Percentiles rank a stretch among this genome's conserved stretches.
Evolutionary conservation across 1,140 invertebrate genomes (phyloP).

Genomic region (Propsilocerus akamusi): DNA sequence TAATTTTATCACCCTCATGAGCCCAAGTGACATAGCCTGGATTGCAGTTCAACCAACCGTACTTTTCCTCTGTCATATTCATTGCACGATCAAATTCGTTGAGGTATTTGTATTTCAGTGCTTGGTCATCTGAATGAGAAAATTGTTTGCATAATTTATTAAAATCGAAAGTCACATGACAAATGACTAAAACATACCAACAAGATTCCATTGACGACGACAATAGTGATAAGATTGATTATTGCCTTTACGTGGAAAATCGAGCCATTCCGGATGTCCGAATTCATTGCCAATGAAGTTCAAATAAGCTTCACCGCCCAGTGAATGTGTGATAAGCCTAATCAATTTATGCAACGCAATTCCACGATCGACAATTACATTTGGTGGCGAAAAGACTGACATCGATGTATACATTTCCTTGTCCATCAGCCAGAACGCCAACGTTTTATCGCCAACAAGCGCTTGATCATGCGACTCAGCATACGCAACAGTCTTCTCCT

Average conservation of each 20-base stretch:
- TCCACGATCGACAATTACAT: constrained; percentile 61
- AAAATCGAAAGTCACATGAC: background rate
- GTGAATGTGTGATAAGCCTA: constrained; percentile 67
- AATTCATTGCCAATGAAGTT: constrained; percentile 98
- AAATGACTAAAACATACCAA: constrained; percentile 24
- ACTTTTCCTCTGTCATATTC: constrained; percentile 67
- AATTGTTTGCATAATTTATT: background rate
- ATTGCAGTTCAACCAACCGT: constrained; percentile 52
- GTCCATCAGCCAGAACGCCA: constrained; percentile 98
- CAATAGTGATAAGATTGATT: constrained; percentile 90
- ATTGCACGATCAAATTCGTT: constrained; percentile 84
- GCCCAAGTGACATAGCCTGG: constrained; percentile 81
- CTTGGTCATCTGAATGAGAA: constrained; percentile 36
- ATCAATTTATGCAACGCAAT: constrained; percentile 93
- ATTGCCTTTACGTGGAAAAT: constrained; percentile 87
- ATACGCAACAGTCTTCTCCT: constrained; percentile 85
- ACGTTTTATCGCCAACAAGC: constrained; percentile 89
- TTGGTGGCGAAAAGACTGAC: constrained; percentile 51
- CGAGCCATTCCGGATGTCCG: constrained; percentile 96
- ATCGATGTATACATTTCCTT: constrained; percentile 93
- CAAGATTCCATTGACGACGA: constrained; percentile 78
- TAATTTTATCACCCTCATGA: constrained; percentile 83
- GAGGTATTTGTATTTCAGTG: constrained; percentile 78
- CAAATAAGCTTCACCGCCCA: constrained; percentile 88
- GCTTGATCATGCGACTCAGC: constrained; percentile 94